Evolutionary conservation across 2,888 invertebrate species (phyloP).

Genomic region (Barypeithes pellucidus): DNA sequence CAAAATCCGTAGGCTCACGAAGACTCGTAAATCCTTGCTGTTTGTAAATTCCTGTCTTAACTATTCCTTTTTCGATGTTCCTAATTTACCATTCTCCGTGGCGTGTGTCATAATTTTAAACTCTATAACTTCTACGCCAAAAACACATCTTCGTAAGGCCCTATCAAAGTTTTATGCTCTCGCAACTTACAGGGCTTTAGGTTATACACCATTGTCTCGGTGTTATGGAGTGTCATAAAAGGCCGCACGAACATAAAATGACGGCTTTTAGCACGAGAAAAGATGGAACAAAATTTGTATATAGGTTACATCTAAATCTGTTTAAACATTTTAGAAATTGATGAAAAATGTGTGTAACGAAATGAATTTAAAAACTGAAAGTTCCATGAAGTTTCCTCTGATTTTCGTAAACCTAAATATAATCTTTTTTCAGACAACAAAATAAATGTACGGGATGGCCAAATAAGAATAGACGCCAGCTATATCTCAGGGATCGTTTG

Average conservation of each 20-base stretch:
- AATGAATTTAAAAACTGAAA: too few species aligned
- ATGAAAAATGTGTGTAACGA: not conserved
- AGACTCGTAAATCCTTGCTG: too few species aligned
- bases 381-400: too few species aligned
- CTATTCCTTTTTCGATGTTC: not conserved
- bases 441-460: too few species aligned
- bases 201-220: conserved; percentile 13
- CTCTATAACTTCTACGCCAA: not conserved
- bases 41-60: too few species aligned
- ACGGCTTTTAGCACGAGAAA: conserved; percentile 1
- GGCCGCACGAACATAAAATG: conserved; percentile 4
- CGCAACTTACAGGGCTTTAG: conserved; percentile 18
- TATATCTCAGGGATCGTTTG: too few species aligned
- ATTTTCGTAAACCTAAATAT: too few species aligned
- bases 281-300: conserved; percentile 18
- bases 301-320: not conserved
- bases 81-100: not conserved
- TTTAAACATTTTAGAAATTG: not conserved
- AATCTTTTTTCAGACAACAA: too few species aligned
- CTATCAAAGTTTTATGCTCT: conserved; percentile 19
- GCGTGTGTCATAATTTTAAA: conserved; percentile 11
- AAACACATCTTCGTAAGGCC: conserved; percentile 11
- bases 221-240: conserved; percentile 4
- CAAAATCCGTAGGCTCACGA: too few species aligned
- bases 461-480: too few species aligned